Evolutionary conservation across 2,888 invertebrate species (phyloP).

Genomic region (Ditylenchus weischeri): DNA sequence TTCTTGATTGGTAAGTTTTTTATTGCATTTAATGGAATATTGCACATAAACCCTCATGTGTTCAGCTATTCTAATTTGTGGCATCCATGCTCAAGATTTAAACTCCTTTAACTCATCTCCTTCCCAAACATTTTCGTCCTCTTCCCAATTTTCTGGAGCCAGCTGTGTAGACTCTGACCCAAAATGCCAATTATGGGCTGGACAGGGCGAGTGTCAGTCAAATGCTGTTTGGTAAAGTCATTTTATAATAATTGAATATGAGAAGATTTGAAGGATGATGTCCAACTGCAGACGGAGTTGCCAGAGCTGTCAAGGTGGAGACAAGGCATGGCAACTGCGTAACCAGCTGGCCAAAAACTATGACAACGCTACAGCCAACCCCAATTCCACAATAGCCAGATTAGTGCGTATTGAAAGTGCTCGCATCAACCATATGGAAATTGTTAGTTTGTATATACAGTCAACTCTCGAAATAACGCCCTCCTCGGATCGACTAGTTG

Average conservation of each 20-base stretch:
- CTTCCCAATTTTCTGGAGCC: constrained; percentile 2
- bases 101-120: constrained; percentile 2
- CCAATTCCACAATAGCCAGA: constrained; percentile 31
- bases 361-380: constrained; percentile 44
- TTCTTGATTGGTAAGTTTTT: no score
- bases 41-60: no score
- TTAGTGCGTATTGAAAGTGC: constrained; percentile 54
- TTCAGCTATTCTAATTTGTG: no score
- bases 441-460: background rate
- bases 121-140: constrained; percentile 1
- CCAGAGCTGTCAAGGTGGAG: constrained; percentile 58
- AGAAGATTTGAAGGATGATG: constrained; percentile 54
- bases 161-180: constrained; percentile 55
- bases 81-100: background rate
- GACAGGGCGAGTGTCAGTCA: constrained; percentile 56
- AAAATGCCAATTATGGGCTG: constrained; percentile 58
- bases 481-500: no score
- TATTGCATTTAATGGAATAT: no score
- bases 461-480: no score
- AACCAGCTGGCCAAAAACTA: constrained; percentile 50
- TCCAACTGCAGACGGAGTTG: constrained; percentile 58
- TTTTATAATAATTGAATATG: background rate
- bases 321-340: constrained; percentile 55
- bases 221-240: constrained; percentile 55
- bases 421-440: constrained; percentile 25